phyloP scores from a whole-genome alignment of 2,888 invertebrate genomes.

The Zelleria hepariella region DNA sequence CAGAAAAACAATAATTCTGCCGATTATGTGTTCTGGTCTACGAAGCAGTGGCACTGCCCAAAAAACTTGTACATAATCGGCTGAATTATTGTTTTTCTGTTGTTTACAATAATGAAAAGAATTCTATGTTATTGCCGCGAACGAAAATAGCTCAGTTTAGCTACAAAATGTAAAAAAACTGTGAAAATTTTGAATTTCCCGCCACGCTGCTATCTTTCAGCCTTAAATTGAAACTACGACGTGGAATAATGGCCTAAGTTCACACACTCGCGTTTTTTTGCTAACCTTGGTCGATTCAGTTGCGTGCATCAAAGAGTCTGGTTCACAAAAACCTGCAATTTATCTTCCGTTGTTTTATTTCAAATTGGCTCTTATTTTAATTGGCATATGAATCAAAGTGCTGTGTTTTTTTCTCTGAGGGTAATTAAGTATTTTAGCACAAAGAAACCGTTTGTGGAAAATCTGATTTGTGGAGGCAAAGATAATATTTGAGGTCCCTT shows the following conservation, averaged over 20 bases:
- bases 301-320: constrained; percentile 37
- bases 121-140: no score
- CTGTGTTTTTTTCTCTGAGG: constrained; percentile 10
- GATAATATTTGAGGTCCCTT: background rate
- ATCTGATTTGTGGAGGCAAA: background rate
- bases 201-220: no score
- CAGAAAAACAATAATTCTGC: no score
- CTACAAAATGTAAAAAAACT: no score
- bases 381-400: background rate
- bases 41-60: no score
- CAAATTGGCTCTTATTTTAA: background rate
- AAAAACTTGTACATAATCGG: no score
- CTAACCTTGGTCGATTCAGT: constrained; percentile 38
- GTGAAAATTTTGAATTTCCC: no score
- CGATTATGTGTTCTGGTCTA: no score
- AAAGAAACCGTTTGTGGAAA: constrained; percentile 20
- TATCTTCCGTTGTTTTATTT: background rate
- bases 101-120: no score
- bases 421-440: constrained; percentile 42
- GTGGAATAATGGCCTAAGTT: constrained; percentile 30
- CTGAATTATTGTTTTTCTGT: no score
- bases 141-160: no score
- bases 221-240: background rate
- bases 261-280: constrained; percentile 36
- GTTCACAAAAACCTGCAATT: constrained; percentile 10